These are phyloP conservation scores for Phaonia tiefii DNA, from an alignment of 2,888 invertebrate genomes.

Conservation along the genomic window DNA sequence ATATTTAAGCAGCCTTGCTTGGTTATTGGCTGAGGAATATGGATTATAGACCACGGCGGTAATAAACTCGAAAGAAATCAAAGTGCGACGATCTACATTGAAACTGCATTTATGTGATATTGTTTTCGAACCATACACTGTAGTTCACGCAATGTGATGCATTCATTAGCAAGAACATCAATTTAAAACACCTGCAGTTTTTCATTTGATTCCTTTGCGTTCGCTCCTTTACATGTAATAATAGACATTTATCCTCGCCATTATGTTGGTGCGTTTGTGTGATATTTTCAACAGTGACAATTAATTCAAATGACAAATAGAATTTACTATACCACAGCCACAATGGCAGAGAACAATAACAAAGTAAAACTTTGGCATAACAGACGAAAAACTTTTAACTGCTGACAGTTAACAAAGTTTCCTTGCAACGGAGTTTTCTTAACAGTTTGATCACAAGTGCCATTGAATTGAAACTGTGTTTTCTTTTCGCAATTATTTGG, in stretches of 20 bases:
- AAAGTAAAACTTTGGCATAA: not conserved
- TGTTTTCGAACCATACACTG: too few species aligned
- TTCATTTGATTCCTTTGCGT: not conserved
- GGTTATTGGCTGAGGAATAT: too few species aligned
- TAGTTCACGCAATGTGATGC: not conserved
- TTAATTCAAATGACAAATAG: slow-evolving; percentile 52
- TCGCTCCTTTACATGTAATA: slow-evolving; percentile 17
- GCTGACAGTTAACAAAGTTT: slow-evolving; percentile 32
- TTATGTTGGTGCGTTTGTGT: not conserved
- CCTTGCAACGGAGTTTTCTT: slow-evolving; percentile 32
- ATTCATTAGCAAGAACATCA: slow-evolving; percentile 31
- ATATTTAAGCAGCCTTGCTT: too few species aligned
- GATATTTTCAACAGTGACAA: slow-evolving; percentile 24
- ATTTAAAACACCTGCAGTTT: slow-evolving; percentile 39
- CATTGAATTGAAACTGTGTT: slow-evolving; percentile 20
- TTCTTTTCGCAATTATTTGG: slow-evolving; percentile 8
- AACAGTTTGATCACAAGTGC: slow-evolving; percentile 43
- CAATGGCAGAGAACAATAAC: slow-evolving; percentile 9
- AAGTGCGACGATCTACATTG: too few species aligned
- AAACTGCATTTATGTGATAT: too few species aligned
- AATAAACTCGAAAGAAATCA: too few species aligned
- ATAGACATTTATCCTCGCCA: not conserved
- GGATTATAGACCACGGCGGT: too few species aligned
- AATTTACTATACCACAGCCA: slow-evolving; percentile 3
- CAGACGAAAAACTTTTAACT: slow-evolving; percentile 20